phyloP scores from a whole-genome alignment of 1,140 invertebrate species.

The Magallana angulata region DNA sequence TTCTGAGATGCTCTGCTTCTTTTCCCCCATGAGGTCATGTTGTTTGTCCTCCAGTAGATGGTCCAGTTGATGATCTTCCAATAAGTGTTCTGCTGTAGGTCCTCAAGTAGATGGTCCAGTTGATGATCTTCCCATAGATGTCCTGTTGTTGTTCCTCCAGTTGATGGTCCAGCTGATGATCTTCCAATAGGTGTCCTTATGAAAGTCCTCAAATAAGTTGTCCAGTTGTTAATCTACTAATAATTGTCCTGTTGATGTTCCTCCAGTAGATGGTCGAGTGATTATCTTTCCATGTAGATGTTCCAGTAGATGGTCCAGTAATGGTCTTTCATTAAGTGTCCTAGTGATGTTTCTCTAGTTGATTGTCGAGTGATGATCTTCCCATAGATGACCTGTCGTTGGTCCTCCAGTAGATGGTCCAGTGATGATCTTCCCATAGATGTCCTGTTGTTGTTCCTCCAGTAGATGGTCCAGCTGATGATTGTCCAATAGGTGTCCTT shows the following conservation, averaged over 20 bases:
- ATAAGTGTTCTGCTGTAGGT: neutral
- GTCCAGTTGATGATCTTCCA: neutral
- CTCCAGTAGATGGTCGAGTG: neutral
- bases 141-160: neutral
- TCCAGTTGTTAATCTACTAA: neutral
- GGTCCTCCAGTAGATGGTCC: too few species aligned
- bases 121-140: too few species aligned
- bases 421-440: neutral
- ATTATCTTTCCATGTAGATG: neutral
- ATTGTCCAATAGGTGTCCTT: neutral
- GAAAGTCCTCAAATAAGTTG: neutral
- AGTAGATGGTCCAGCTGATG: neutral
- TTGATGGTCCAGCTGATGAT: neutral
- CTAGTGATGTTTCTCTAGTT: too few species aligned
- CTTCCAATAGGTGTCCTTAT: neutral
- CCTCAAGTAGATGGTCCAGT: too few species aligned
- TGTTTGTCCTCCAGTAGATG: neutral
- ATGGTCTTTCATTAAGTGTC: too few species aligned
- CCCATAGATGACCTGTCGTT: too few species aligned
- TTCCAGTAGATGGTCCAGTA: too few species aligned
- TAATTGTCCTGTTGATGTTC: neutral
- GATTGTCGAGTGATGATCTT: too few species aligned
- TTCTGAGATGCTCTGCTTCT: too few species aligned
- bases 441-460: neutral
- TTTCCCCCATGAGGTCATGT: neutral